Percentiles rank a stretch among this genome's conserved stretches.
Evolutionary conservation across 2,113 vertebrate genomes (phyloP).

Genomic region (Percina caprodes): DNA sequence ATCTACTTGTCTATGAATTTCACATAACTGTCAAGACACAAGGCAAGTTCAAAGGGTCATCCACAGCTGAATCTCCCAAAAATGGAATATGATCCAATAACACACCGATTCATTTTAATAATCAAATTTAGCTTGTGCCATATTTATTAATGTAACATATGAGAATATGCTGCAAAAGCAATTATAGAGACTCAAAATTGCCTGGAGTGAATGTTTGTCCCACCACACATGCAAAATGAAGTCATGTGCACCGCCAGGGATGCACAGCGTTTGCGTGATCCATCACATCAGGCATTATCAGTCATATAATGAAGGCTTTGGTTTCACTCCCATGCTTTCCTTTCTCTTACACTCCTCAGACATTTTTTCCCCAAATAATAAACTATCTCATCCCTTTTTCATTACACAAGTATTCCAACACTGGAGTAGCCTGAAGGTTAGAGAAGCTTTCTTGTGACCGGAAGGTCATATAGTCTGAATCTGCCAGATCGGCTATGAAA

Average conservation of each 20-base stretch:
- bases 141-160: conserved; percentile 48
- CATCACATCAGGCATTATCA: conserved; percentile 70
- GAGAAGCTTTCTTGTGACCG: conserved; percentile 54
- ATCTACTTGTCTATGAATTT: conserved; percentile 30
- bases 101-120: conserved; percentile 47
- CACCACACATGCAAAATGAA: conserved; percentile 69
- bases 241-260: conserved; percentile 64
- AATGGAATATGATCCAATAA: conserved; percentile 55
- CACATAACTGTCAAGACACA: conserved; percentile 48
- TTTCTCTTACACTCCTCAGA: conserved; percentile 52
- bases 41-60: conserved; percentile 32
- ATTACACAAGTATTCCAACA: conserved; percentile 64
- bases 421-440: conserved; percentile 59
- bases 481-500: conserved; percentile 44
- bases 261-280: conserved; percentile 55
- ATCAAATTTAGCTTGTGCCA: conserved; percentile 46
- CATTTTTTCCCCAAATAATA: conserved; percentile 51
- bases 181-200: conserved; percentile 19
- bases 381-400: conserved; percentile 68
- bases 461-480: conserved; percentile 41
- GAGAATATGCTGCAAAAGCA: conserved; percentile 27
- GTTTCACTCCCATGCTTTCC: conserved; percentile 66
- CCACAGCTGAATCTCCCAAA: conserved; percentile 44
- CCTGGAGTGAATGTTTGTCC: conserved; percentile 43
- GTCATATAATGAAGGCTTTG: conserved; percentile 68